phyloP scores from a whole-genome alignment of 2,888 invertebrate genomes.

The Ophraella communa region DNA sequence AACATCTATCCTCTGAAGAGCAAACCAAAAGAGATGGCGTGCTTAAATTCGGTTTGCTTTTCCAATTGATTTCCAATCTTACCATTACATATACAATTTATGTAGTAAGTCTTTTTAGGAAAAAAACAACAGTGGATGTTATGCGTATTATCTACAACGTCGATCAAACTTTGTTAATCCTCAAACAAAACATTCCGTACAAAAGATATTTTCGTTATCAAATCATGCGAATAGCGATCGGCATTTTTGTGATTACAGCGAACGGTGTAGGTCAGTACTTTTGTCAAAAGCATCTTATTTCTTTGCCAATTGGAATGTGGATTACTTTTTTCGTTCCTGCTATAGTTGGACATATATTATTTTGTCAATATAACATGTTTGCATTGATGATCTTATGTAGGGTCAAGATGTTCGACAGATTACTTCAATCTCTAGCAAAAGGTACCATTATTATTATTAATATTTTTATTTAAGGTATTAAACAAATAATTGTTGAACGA shows the following conservation, averaged over 20 bases:
- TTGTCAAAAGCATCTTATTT: background rate
- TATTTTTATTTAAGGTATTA: too few species aligned
- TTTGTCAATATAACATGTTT: background rate
- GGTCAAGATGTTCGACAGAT: background rate
- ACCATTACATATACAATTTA: background rate
- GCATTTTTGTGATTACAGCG: background rate
- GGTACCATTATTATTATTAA: too few species aligned
- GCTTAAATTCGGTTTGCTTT: conserved; percentile 2
- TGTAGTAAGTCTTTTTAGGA: conserved; percentile 10
- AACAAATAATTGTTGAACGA: too few species aligned
- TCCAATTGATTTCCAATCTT: conserved; percentile 6
- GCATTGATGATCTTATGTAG: background rate
- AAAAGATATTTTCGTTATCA: conserved; percentile 15
- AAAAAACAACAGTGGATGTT: background rate
- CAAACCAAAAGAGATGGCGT: background rate
- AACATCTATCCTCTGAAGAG: background rate
- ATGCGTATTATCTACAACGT: conserved; percentile 3
- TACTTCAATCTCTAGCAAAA: background rate
- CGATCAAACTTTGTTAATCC: conserved; percentile 1
- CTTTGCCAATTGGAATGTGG: background rate
- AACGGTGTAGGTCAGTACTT: background rate
- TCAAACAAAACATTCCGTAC: conserved; percentile 7
- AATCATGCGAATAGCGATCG: background rate
- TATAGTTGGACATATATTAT: background rate
- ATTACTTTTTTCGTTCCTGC: background rate